A percentile compares a stretch with the other conserved stretches of the same genome.
These are phyloP conservation scores for Amphiprion ocellaris DNA, from an alignment of 2,113 vertebrate genomes.

Conservation along the genomic window DNA sequence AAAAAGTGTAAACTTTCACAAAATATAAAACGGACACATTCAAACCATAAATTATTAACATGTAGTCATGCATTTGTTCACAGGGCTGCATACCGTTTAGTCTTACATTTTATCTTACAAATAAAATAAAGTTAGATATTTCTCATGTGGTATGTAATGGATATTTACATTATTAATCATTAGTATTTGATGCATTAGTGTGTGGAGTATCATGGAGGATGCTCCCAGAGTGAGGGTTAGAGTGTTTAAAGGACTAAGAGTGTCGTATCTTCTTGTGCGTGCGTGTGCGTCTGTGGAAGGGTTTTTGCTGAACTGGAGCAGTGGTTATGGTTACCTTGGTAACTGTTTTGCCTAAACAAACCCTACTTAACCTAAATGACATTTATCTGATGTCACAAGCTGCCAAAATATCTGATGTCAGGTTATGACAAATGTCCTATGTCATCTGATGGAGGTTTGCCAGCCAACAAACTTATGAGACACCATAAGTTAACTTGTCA, in stretches of 20 bases:
- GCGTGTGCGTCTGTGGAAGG: conserved; percentile 64
- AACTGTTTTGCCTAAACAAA: conserved; percentile 61
- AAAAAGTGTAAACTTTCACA: conserved; percentile 86
- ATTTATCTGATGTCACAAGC: conserved; percentile 77
- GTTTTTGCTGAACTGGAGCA: conserved; percentile 74
- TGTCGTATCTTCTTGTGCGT: conserved; percentile 73
- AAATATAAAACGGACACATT: conserved; percentile 85
- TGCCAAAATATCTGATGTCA: conserved; percentile 75
- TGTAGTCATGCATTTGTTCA: conserved; percentile 84
- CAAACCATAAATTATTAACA: conserved; percentile 82
- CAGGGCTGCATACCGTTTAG: conserved; percentile 83
- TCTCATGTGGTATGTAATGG: conserved; percentile 77
- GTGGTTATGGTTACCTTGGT: conserved; percentile 67
- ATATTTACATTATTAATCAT: conserved; percentile 84
- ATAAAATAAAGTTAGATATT: conserved; percentile 84
- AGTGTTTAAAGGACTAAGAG: conserved; percentile 72
- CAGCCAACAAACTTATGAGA: conserved; percentile 66
- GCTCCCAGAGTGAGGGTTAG: conserved; percentile 78
- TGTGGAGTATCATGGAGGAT: conserved; percentile 63
- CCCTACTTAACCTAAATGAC: conserved; percentile 67
- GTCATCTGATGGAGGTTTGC: conserved; percentile 63
- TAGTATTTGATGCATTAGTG: conserved; percentile 78
- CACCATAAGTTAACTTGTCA: conserved; percentile 71
- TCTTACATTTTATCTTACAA: conserved; percentile 83
- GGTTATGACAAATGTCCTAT: conserved; percentile 73